A percentile compares a stretch with the other conserved stretches of the same genome.
phyloP scores from a whole-genome alignment of 2,113 vertebrate species.

The Charina bottae region DNA sequence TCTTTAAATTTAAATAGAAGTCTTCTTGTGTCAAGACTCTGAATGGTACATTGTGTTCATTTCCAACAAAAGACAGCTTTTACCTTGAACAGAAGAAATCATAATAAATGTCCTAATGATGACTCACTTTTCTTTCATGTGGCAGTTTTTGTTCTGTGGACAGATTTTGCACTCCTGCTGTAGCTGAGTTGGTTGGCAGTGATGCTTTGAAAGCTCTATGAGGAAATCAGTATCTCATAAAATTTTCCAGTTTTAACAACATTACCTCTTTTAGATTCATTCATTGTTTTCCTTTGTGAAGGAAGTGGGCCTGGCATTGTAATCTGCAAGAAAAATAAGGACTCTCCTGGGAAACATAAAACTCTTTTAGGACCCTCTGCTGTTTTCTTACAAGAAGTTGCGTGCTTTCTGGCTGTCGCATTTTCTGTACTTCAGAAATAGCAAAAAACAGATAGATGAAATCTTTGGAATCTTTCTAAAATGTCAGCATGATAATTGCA shows the following conservation, averaged over 20 bases:
- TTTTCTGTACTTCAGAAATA: not conserved
- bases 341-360: not conserved
- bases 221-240: not conserved
- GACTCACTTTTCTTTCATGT: constrained; percentile 6
- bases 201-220: not conserved
- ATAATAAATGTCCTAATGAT: constrained; percentile 23
- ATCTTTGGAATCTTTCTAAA: not conserved
- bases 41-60: constrained; percentile 15
- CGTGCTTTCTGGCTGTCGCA: not conserved
- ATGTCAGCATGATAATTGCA: not conserved
- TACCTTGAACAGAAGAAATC: not conserved
- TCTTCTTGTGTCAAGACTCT: not conserved
- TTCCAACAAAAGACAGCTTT: constrained; percentile 15
- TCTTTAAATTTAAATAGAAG: not conserved
- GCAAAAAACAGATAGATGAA: not conserved
- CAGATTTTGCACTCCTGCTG: not conserved
- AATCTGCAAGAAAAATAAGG: not conserved
- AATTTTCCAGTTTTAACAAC: not conserved
- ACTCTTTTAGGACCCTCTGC: not conserved
- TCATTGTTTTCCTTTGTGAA: not conserved
- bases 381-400: not conserved
- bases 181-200: not conserved
- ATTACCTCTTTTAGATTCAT: not conserved
- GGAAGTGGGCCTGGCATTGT: too few species aligned
- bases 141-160: not conserved